phyloP scores from a whole-genome alignment of 2,888 invertebrate genomes.

The Caenorhabditis wallacei region DNA sequence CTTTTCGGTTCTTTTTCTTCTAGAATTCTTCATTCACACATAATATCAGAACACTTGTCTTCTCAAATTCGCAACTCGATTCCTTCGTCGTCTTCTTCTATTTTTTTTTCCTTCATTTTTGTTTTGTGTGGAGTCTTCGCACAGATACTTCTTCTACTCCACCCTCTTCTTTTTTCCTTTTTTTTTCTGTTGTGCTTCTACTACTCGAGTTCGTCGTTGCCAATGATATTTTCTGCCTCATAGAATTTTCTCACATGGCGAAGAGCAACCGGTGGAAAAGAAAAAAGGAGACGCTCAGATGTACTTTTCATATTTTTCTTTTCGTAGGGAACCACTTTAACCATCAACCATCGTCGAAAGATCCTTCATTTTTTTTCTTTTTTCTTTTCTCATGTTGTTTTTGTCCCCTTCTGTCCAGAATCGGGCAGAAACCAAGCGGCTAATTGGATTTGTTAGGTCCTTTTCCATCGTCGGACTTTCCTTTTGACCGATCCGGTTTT shows the following conservation, averaged over 20 bases:
- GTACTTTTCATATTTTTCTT: slow-evolving; percentile 16
- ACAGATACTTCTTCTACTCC: slow-evolving; percentile 40
- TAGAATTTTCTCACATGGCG: slow-evolving; percentile 43
- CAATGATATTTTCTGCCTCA: slow-evolving; percentile 63
- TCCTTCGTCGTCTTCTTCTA: slow-evolving; percentile 19
- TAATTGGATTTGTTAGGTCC: slow-evolving; percentile 62
- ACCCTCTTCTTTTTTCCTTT: slow-evolving; percentile 8
- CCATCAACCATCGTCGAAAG: slow-evolving; percentile 7
- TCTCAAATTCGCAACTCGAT: slow-evolving; percentile 63
- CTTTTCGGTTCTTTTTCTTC: background rate
- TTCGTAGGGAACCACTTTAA: slow-evolving; percentile 28
- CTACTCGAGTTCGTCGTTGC: slow-evolving; percentile 52
- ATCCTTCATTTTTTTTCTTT: slow-evolving; percentile 5
- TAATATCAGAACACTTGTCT: slow-evolving; percentile 57
- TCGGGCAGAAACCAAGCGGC: slow-evolving; percentile 52
- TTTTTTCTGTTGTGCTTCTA: slow-evolving; percentile 29
- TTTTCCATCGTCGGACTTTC: slow-evolving; percentile 36
- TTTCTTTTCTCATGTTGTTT: slow-evolving; percentile 26
- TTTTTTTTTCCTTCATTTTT: slow-evolving; percentile 16
- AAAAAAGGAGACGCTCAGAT: slow-evolving; percentile 10
- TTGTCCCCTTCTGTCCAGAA: slow-evolving; percentile 52
- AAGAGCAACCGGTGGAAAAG: slow-evolving; percentile 13
- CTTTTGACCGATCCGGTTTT: slow-evolving; percentile 44
- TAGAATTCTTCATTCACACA: slow-evolving; percentile 42
- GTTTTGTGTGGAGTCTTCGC: slow-evolving; percentile 31